These are phyloP conservation scores for Philereme vetulata DNA, from an alignment of 2,888 invertebrate species.

Conservation along the genomic window DNA sequence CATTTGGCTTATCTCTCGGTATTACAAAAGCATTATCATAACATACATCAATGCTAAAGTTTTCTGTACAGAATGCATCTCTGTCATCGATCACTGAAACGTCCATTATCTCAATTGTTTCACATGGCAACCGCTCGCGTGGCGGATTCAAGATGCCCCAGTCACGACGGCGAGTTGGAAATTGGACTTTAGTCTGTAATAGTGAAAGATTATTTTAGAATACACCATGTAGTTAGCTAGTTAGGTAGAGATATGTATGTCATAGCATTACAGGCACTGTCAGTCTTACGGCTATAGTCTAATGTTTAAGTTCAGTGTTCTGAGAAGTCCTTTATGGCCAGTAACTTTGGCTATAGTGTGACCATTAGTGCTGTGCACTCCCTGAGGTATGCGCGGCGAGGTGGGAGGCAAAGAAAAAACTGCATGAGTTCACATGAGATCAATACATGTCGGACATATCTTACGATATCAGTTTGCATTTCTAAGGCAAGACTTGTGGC, in stretches of 20 bases:
- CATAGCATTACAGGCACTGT: neutral
- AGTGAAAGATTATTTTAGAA: slow-evolving; percentile 4
- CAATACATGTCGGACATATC: no score
- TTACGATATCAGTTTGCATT: no score
- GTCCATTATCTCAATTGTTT: slow-evolving; percentile 45
- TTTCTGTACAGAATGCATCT: slow-evolving; percentile 16
- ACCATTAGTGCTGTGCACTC: no score
- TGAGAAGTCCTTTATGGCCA: no score
- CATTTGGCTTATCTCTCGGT: slow-evolving; percentile 2
- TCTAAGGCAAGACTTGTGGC: no score
- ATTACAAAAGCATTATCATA: neutral
- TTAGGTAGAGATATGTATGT: slow-evolving; percentile 1
- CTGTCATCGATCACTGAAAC: slow-evolving; percentile 27
- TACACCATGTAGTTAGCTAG: no score
- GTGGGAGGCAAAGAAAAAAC: no score
- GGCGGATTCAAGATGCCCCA: slow-evolving; percentile 38
- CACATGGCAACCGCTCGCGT: slow-evolving; percentile 37
- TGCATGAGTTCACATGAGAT: no score
- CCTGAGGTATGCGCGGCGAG: no score
- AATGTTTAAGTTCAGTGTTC: no score
- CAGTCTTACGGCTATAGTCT: no score
- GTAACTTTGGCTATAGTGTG: no score
- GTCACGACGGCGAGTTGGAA: slow-evolving; percentile 20
- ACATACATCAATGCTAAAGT: slow-evolving; percentile 1
- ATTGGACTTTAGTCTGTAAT: slow-evolving; percentile 6